Evolutionary conservation across 2,888 invertebrate species (phyloP).

Genomic region (Brenthis ino): DNA sequence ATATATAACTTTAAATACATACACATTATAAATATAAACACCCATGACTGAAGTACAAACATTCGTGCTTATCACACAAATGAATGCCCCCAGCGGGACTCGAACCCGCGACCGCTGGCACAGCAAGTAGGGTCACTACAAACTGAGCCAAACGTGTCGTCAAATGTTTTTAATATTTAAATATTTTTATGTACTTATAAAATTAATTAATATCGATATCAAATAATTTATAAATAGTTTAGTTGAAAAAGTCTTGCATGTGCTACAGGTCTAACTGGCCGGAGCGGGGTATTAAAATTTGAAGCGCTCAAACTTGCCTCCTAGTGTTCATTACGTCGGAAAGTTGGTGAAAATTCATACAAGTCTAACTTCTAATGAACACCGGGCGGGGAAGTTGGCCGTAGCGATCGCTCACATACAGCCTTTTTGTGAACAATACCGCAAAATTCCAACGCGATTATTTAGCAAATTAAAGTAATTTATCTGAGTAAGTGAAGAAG

Average conservation of each 20-base stretch:
- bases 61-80: too few relatives aligned
- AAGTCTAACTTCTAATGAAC: slow-evolving; percentile 81
- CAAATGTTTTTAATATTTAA: not conserved
- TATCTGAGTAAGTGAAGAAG: slow-evolving; percentile 34
- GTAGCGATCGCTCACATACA: slow-evolving; percentile 56
- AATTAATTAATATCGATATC: slow-evolving; percentile 18
- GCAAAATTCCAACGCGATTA: slow-evolving; percentile 48
- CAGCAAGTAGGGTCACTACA: too few relatives aligned
- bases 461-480: slow-evolving; percentile 49
- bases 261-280: slow-evolving; percentile 52
- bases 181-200: not conserved
- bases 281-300: slow-evolving; percentile 75
- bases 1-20: too few relatives aligned
- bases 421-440: slow-evolving; percentile 47
- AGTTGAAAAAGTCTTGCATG: slow-evolving; percentile 13
- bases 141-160: too few relatives aligned
- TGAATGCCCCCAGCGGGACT: too few relatives aligned
- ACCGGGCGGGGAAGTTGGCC: slow-evolving; percentile 69
- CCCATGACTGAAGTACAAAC: too few relatives aligned
- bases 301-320: slow-evolving; percentile 77
- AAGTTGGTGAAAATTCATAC: slow-evolving; percentile 79
- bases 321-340: slow-evolving; percentile 79
- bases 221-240: slow-evolving; percentile 2
- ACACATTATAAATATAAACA: too few relatives aligned
- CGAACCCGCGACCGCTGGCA: too few relatives aligned